phyloP scores from a whole-genome alignment of 2,113 vertebrate genomes.

The Aspiorhynchus laticeps region DNA sequence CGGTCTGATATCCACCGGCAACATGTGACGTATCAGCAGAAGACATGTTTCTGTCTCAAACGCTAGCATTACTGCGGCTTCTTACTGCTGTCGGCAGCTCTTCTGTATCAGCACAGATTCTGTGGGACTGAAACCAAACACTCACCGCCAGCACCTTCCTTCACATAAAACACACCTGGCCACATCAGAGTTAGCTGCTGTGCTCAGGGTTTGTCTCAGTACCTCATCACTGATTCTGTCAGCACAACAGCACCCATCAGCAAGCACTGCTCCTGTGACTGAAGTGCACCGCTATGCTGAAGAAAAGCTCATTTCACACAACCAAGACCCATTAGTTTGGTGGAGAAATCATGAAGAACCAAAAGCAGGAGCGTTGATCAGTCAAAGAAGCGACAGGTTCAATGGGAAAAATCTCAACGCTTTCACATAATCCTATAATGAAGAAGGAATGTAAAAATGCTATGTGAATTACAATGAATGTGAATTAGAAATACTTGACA shows the following conservation, averaged over 20 bases:
- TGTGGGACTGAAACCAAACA: too few species aligned
- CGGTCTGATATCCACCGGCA: neutral
- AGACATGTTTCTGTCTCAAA: too few species aligned
- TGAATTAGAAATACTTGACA: too few species aligned
- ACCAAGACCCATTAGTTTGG: conserved; percentile 46
- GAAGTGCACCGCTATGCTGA: conserved; percentile 46
- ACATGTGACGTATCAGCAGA: neutral
- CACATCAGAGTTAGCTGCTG: neutral
- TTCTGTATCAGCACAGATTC: too few species aligned
- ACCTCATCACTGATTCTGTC: conserved; percentile 16
- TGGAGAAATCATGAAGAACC: conserved; percentile 49
- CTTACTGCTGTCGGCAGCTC: too few species aligned
- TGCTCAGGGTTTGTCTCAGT: neutral
- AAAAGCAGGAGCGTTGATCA: conserved; percentile 21
- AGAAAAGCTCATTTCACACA: conserved; percentile 36
- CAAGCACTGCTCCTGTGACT: conserved; percentile 41
- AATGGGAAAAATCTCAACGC: neutral
- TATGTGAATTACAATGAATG: too few species aligned
- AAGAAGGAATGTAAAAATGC: too few species aligned
- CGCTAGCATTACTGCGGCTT: too few species aligned
- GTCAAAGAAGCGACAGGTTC: conserved; percentile 10
- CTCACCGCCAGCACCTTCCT: too few species aligned
- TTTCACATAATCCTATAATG: neutral
- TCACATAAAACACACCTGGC: too few species aligned
- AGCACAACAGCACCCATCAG: conserved; percentile 35